Evolutionary conservation across 2,797 vertebrate species (phyloP).

Genomic region (Calcarius lapponicus): DNA sequence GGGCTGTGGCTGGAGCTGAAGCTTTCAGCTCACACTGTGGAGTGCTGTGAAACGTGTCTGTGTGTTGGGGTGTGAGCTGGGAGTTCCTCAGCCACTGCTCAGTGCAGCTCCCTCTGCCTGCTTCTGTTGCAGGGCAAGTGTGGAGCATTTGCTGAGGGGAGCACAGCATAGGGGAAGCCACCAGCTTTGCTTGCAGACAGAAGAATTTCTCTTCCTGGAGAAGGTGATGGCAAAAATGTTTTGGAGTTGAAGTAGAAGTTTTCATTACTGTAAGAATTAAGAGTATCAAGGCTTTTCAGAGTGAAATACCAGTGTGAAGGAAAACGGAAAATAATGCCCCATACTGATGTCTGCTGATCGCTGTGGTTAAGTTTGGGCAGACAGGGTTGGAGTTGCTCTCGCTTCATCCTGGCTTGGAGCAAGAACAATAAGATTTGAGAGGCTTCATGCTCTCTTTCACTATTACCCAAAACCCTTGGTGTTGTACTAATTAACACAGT

Average conservation of each 20-base stretch:
- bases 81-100: background rate
- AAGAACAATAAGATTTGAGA: background rate
- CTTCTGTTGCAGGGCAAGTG: background rate
- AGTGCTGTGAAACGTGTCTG: background rate
- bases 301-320: background rate
- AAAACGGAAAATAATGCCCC: background rate
- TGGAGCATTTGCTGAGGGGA: background rate
- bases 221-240: background rate
- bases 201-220: background rate
- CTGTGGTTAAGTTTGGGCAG: background rate
- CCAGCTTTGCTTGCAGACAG: background rate
- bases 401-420: background rate
- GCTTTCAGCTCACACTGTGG: background rate
- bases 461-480: background rate
- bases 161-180: background rate
- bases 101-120: background rate
- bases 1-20: background rate
- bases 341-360: background rate
- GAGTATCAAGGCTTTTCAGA: background rate
- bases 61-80: accelerated
- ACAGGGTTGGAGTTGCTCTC: background rate
- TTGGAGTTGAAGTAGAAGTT: background rate
- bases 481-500: background rate
- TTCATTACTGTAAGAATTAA: background rate
- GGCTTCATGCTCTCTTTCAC: background rate